A percentile compares a stretch with the other conserved stretches of the same genome.
These are phyloP conservation scores for Netelia fuscicornis DNA, from an alignment of 2,888 invertebrate genomes.

Conservation along the genomic window DNA sequence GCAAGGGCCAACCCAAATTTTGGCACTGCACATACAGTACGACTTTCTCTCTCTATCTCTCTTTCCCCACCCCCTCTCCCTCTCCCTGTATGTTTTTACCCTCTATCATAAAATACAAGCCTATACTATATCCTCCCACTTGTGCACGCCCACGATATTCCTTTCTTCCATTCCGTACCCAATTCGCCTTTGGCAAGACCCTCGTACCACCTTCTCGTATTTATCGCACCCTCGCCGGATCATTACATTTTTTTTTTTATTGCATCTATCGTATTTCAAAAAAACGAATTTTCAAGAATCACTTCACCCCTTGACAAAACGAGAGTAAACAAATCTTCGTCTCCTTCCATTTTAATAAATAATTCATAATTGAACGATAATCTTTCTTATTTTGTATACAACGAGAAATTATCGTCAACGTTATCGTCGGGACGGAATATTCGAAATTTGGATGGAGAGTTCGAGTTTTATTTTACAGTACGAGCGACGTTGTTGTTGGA, in stretches of 20 bases:
- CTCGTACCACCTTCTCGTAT: background rate
- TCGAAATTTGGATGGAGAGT: background rate
- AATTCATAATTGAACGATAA: too few relatives aligned
- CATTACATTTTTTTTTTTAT: background rate
- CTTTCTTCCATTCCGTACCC: background rate
- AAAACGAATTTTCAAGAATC: too few relatives aligned
- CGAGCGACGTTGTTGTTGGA: too few relatives aligned
- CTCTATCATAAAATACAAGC: background rate
- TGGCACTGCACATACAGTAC: slow-evolving; percentile 49
- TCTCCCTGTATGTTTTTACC: background rate
- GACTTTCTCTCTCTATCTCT: background rate
- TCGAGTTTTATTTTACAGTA: background rate
- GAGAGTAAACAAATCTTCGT: too few relatives aligned
- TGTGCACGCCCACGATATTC: slow-evolving; percentile 25
- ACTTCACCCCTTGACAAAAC: too few relatives aligned
- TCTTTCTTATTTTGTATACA: too few relatives aligned
- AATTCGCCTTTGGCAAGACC: background rate
- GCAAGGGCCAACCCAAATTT: slow-evolving; percentile 49
- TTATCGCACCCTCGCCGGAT: background rate
- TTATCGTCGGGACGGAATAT: too few relatives aligned
- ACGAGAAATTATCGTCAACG: too few relatives aligned
- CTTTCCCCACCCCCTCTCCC: slow-evolving; percentile 2
- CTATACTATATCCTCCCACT: too few relatives aligned
- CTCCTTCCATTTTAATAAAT: too few relatives aligned
- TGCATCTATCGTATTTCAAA: too few relatives aligned